These are phyloP conservation scores for Calameuta idolon DNA, from an alignment of 2,888 invertebrate genomes.

Conservation along the genomic window DNA sequence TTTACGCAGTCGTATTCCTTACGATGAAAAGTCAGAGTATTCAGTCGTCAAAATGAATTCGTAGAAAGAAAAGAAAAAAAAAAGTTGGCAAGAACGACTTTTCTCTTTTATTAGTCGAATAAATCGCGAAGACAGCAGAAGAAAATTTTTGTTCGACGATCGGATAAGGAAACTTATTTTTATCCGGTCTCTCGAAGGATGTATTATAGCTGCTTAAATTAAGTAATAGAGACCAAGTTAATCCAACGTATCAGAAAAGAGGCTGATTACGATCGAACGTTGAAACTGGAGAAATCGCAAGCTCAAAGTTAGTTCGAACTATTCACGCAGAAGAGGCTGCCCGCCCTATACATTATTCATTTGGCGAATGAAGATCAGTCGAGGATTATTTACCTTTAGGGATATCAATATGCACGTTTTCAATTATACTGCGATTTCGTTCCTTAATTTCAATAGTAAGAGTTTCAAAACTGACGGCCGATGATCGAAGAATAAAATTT, in stretches of 20 bases:
- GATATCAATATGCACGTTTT: too few species aligned
- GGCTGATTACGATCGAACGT: not conserved
- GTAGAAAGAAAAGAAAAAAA: not conserved
- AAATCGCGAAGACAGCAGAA: not conserved
- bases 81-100: not conserved
- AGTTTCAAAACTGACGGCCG: too few species aligned
- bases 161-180: too few species aligned
- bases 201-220: not conserved
- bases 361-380: conserved; percentile 19
- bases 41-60: not conserved
- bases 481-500: not conserved
- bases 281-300: not conserved
- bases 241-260: not conserved
- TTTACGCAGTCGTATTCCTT: not conserved
- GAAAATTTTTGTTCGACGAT: not conserved
- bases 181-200: not conserved
- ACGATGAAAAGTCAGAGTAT: not conserved
- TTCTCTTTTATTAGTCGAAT: not conserved
- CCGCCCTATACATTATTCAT: conserved; percentile 47
- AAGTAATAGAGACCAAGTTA: not conserved
- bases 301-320: conserved; percentile 42
- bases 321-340: conserved; percentile 35
- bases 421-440: too few species aligned
- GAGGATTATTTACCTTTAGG: too few species aligned
- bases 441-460: too few species aligned